Evolutionary conservation across 2,113 vertebrate genomes (phyloP), one percentile per base, ranked within the genome.

Genomic region (Circaetus cinerascens): DNA sequence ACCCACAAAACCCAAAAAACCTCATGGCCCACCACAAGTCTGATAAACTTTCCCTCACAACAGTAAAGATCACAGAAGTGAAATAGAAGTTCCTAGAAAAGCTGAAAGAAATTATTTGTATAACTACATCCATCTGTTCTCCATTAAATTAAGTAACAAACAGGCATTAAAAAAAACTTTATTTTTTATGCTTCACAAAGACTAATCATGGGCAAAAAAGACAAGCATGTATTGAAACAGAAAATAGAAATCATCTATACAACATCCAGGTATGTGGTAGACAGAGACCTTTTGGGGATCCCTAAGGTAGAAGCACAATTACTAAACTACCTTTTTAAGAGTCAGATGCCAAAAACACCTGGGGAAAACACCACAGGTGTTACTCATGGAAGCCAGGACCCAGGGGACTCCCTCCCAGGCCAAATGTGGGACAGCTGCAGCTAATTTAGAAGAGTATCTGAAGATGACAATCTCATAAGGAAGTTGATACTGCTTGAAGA

Each of bases 271-370:
- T 26, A 23, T 3, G 3, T 15, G 5, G 26, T 17, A 77, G 6
- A 50, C 16, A 53, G 6, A 46, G 10, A 82, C 9, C 15, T 77
- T 56, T 10, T 15, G 0, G 8, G 7, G 5, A 66, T 21, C 29
- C 34, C 1, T 0, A 51, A 56, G 6, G 6, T 5, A 34, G 29
- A 13, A 71, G 4, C 12, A 56, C 20, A 67, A 15, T 17, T 48
- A 27, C 8, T 13, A 17, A 56, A 26, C 16, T 13, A 36, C 13
- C 9, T 34, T 15, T 62, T 19, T 13, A 18, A 29, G 20, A 38
- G 5, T 19, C 30, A 32, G 19, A 45, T 62, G 18, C 60, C 51
- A 75, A 38, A 46, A 56, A 15, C 32, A n/a, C 13, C 38, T 20
- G 34, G 17, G 43, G 34, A 59, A 75, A 82, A 41, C 18, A 36